Conservation (phyloP, 2,888 invertebrate genomes). For the Cryptus viduatorius region DNA sequence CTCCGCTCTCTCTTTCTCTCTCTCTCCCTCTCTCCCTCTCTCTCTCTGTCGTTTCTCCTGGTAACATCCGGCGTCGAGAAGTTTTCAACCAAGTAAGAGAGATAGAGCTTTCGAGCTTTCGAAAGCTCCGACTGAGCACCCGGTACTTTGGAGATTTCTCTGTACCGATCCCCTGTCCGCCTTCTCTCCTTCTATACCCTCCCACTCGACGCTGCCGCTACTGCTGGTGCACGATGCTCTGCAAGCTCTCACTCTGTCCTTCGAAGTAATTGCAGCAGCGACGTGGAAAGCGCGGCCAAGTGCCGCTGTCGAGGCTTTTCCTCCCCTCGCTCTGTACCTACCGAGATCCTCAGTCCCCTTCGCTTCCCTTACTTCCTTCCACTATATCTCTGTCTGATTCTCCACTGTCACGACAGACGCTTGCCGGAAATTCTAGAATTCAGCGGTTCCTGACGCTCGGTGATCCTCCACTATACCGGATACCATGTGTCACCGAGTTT, state of each 20-base stretch:
- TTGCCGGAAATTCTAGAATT: conserved; percentile 46
- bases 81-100: conserved; percentile 65
- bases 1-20: background rate
- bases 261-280: conserved; percentile 63
- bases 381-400: conserved; percentile 39
- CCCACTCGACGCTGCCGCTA: conserved; percentile 23
- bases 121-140: conserved; percentile 46
- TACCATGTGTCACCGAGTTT: background rate
- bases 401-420: conserved; percentile 27
- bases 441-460: background rate
- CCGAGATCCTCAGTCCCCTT: conserved; percentile 5
- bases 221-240: conserved; percentile 5
- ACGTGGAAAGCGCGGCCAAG: conserved; percentile 66
- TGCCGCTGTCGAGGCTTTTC: conserved; percentile 62
- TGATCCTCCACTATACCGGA: background rate
- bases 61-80: conserved; percentile 77
- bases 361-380: conserved; percentile 29
- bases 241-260: conserved; percentile 47
- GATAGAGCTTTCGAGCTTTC: conserved; percentile 73
- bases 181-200: conserved; percentile 43
- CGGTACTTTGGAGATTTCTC: conserved; percentile 67
- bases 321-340: conserved; percentile 18
- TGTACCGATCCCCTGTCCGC: conserved; percentile 43
- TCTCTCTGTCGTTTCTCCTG: conserved; percentile 48
- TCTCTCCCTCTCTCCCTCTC: background rate